Evolutionary conservation across 1,140 invertebrate species (phyloP).

Genomic region (Pygmarrhopalites habei): DNA sequence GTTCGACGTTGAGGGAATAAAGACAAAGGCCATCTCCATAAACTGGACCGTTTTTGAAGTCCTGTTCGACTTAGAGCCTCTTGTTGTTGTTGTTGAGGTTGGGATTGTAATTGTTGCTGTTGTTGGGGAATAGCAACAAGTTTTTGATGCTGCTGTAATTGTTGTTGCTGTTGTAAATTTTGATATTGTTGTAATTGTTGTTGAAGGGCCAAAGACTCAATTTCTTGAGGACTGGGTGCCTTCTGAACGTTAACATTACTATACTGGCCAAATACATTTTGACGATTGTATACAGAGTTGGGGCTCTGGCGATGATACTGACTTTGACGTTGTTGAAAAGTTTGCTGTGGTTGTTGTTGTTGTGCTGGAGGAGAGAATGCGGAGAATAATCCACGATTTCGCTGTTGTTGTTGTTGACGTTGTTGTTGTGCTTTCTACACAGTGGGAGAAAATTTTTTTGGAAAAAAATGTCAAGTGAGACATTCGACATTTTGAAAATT

Average conservation of each 20-base stretch:
- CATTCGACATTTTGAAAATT: no score
- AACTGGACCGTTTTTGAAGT: constrained; percentile 3
- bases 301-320: background rate
- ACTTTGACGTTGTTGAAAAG: background rate
- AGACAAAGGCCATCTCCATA: constrained; percentile 10
- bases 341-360: background rate
- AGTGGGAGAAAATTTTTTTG: no score
- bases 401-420: background rate
- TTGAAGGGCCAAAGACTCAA: background rate
- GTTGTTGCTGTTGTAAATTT: constrained; percentile 22
- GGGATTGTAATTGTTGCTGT: constrained; percentile 7
- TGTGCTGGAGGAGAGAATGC: constrained; percentile 4
- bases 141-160: background rate
- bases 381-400: background rate
- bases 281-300: background rate
- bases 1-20: background rate
- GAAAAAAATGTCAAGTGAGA: no score
- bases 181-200: constrained; percentile 5
- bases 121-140: background rate
- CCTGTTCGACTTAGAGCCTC: constrained; percentile 1
- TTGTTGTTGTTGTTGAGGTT: constrained; percentile 5
- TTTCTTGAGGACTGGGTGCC: background rate
- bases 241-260: constrained; percentile 1
- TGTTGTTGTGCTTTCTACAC: constrained; percentile 5
- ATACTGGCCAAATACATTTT: background rate